Base-by-base conservation (phyloP, 1,140 invertebrate species). In the Bacillus rossius region DNA sequence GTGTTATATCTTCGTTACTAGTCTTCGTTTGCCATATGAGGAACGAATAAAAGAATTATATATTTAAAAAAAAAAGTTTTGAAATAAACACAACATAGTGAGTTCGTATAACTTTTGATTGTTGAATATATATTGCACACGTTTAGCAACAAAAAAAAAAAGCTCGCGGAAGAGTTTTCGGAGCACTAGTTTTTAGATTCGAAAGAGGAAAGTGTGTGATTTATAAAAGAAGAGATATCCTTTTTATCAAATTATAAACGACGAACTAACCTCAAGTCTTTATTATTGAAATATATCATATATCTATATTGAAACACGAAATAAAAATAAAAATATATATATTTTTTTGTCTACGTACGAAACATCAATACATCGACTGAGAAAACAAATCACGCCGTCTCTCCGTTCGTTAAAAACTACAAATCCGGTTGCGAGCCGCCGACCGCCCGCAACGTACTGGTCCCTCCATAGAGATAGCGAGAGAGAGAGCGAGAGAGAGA, bases 1-100 rank as follows among this genome's bases (percentile, higher is more conserved):
- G 29, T 48, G 40, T 61, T 59, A 34, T 59, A 59, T 43, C 47
- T 25, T 58, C 57, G 61, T 60, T 58, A 57, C 52, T 56, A 56
- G 53, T 61, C 61, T 34, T 50, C 45, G 29, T 49, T 54, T 53
- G 61, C 51, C 53, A 60, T 59, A 42, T 55, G 38, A 34, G 29
- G 10, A 34, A 34, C 29, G 29, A 34, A 34, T 34, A 34, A 34
- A 34, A 34, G 29, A 34, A 34, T 34, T 34, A 34, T 34, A 58
- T 22, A 58, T 52, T 51, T 49, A 25, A 42, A 48, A 43, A 25
- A 42, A 48, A 43, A 23, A 54, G 34, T 47, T 58, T 58, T 37
- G 37, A 52, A 58, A 25, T 58, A 41, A 41, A 55, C n/a, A 55
- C 38, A 52, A 52, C 10, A 25, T 16, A 54, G 25, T 22, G 37